Evolutionary conservation across 2,113 vertebrate species (phyloP), one percentile per base, ranked within the genome.

Genomic region (Hippocampus mohnikei): DNA sequence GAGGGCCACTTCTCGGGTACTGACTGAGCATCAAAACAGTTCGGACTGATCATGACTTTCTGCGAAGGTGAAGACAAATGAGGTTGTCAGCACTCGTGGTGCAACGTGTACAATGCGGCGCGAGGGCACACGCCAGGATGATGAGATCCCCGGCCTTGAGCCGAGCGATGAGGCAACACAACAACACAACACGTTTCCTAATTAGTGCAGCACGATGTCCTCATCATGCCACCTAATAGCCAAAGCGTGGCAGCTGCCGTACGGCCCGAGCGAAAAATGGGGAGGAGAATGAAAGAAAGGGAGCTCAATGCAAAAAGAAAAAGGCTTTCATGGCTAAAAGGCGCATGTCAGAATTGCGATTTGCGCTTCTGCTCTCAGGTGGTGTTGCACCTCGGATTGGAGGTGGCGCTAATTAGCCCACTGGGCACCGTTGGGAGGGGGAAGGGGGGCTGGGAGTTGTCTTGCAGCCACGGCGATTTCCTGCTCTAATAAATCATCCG

Each of bases 201-300:
- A 96, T 97, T 96, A 96, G 92, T 84, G 89, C 78, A 85, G 80
- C 91, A 92, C 92, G 91, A 91, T 84, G 89, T 84, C 85, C 66
- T 81, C 89, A 92, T 95, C 93, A 97, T 93, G 90, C 94, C 90
- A 80, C 88, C 91, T 95, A 95, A 96, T 94, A 93, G 93, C 92
- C 89, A 88, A 85, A 91, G 91, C 87, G 82, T 81, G 85, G 87
- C 88, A 78, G 80, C 77, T 69, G 86, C 87, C 89, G 87, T 86
- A 92, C 91, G 90, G 92, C 18, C 69, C 42, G 67, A 78, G 66
- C 75, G 82, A 83, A 72, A 80, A 74, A 44, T 71, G 48, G 76
- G 55, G 68, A 56, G 37, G 60, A 67, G 75, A 66, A 61, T 40
- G n/a, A 40, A 20, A 65, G 69, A n/a, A 12, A 21, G 52, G 56